phyloP scores from a whole-genome alignment of 2,797 vertebrate genomes.

The Dryobates pubescens region DNA sequence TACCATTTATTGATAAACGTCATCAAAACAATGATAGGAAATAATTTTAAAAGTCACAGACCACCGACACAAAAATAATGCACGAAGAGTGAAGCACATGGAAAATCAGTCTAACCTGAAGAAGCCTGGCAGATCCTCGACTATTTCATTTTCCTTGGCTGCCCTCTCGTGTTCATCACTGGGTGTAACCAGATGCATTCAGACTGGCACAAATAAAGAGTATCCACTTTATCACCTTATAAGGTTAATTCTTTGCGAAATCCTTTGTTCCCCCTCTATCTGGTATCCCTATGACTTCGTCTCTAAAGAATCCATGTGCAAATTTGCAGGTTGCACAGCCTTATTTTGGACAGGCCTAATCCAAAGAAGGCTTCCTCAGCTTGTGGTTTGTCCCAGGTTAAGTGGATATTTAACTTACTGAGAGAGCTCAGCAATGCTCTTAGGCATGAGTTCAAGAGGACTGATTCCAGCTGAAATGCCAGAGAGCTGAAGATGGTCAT shows the following conservation, averaged over 20 bases:
- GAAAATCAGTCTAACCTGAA: neutral
- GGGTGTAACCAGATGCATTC: neutral
- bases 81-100: neutral
- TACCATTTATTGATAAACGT: neutral
- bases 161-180: constrained; percentile 39
- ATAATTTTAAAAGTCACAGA: neutral
- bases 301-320: neutral
- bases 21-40: neutral
- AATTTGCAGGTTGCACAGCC: neutral
- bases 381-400: neutral
- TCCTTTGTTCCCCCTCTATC: neutral
- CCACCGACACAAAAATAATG: no score
- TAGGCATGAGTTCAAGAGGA: neutral
- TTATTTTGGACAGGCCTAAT: neutral
- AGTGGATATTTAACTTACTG: neutral
- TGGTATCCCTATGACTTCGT: neutral
- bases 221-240: neutral
- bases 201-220: neutral
- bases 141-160: constrained; percentile 50
- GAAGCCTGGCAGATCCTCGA: neutral
- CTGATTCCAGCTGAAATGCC: neutral
- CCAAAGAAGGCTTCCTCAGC: neutral
- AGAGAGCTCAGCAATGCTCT: neutral
- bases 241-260: constrained; percentile 7
- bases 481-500: neutral